Percentiles rank a stretch among this genome's conserved stretches.
These are phyloP conservation scores for Tupaia tana DNA, from an alignment of 2,113 vertebrate species.

Conservation along the genomic window DNA sequence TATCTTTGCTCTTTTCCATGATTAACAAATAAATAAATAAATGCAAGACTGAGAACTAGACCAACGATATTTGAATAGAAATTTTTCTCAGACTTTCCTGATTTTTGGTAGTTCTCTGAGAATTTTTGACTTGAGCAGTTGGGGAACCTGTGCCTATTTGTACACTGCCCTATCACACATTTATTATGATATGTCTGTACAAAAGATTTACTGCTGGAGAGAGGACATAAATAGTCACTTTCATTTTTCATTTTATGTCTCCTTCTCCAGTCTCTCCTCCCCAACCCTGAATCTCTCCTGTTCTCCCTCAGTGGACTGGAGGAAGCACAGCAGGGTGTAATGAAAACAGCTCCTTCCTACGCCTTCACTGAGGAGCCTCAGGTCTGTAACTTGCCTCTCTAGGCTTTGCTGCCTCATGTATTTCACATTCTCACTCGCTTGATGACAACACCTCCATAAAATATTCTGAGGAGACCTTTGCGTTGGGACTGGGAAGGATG, in stretches of 20 bases:
- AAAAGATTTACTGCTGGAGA: not conserved
- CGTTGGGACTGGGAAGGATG: not conserved
- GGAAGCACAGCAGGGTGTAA: not conserved
- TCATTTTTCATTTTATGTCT: not conserved
- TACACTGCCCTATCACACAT: not conserved
- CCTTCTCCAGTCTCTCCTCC: not conserved
- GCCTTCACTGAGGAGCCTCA: not conserved
- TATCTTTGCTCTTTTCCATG: not conserved
- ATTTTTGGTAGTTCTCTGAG: not conserved
- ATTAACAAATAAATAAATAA: not conserved
- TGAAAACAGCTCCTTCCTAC: not conserved
- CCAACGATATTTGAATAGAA: not conserved
- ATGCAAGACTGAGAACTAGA: not conserved
- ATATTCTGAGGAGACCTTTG: not conserved
- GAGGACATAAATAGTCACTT: not conserved
- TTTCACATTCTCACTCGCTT: not conserved
- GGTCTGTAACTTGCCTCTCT: not conserved
- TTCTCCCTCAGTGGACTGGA: not conserved
- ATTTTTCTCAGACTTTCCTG: not conserved
- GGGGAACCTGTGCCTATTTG: not conserved
- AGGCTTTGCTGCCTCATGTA: not conserved
- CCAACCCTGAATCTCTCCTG: not conserved
- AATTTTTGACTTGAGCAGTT: conserved; percentile 16
- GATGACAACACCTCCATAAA: not conserved
- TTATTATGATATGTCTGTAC: not conserved